A percentile compares a stretch with the other conserved stretches of the same genome.
phyloP scores from a whole-genome alignment of 2,797 vertebrate species.

The Falco columbarius region DNA sequence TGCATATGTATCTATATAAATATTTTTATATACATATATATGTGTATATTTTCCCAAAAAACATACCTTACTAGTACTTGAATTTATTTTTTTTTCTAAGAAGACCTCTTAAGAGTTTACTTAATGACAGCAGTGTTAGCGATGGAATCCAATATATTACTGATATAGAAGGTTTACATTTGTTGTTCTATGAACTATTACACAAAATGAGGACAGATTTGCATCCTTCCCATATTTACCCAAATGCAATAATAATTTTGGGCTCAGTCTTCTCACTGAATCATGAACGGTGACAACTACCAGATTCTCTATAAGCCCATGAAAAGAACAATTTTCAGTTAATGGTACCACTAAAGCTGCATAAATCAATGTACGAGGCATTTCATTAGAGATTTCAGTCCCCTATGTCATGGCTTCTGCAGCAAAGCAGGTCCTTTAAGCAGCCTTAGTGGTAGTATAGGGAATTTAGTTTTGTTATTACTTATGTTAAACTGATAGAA shows the following conservation, averaged over 20 bases:
- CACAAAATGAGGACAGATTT: not conserved
- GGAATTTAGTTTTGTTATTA: conserved; percentile 61
- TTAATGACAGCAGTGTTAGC: conserved; percentile 12
- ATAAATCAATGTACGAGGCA: conserved; percentile 21
- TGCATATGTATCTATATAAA: not conserved
- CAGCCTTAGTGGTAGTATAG: conserved; percentile 26
- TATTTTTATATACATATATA: not conserved
- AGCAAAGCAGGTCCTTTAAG: conserved; percentile 51
- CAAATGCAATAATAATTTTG: not conserved
- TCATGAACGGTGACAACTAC: conserved; percentile 24
- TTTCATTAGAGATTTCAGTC: conserved; percentile 57
- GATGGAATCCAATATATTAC: conserved; percentile 16
- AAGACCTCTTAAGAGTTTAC: not conserved
- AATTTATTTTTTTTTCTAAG: not conserved
- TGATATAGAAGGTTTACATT: conserved; percentile 32
- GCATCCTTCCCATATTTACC: not conserved
- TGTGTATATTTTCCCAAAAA: not conserved
- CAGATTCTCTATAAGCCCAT: conserved; percentile 17
- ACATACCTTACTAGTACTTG: not conserved
- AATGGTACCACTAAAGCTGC: conserved; percentile 56
- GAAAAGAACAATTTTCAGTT: conserved; percentile 55
- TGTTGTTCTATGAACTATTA: conserved; percentile 43
- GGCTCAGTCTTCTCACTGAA: conserved; percentile 12
- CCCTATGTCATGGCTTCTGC: conserved; percentile 12
- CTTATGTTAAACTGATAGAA: conserved; percentile 41